phyloP scores from a whole-genome alignment of 2,113 vertebrate species.

The Chrysochloris asiatica region DNA sequence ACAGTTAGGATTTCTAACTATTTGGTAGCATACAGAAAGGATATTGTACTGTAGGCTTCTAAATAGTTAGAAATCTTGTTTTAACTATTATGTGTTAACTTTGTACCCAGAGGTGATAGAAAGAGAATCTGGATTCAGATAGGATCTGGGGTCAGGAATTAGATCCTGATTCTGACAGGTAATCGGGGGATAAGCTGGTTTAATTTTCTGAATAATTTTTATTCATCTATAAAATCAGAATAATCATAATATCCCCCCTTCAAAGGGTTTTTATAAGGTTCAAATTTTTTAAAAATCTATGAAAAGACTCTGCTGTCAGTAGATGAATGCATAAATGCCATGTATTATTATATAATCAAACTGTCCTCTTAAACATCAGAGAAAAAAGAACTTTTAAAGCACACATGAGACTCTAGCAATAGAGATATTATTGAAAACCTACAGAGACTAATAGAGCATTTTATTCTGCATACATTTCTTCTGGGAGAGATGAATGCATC shows the following conservation, averaged over 20 bases:
- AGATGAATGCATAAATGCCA: background rate
- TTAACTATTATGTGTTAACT: background rate
- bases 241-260: background rate
- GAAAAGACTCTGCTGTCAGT: background rate
- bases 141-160: background rate
- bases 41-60: background rate
- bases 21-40: background rate
- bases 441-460: background rate
- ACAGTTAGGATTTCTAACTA: background rate
- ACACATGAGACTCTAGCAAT: background rate
- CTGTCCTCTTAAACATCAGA: background rate
- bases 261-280: background rate
- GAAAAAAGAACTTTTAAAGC: background rate
- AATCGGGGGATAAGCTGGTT: background rate
- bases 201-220: conserved; percentile 33
- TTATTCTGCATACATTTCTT: background rate
- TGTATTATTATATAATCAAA: background rate
- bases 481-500: background rate
- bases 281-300: background rate
- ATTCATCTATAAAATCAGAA: conserved; percentile 25
- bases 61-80: background rate
- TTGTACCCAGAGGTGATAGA: background rate
- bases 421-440: background rate
- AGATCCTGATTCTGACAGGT: background rate
- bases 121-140: background rate